Conservation (phyloP, 1,140 invertebrate species). For the Zaprionus ghesquierei region DNA sequence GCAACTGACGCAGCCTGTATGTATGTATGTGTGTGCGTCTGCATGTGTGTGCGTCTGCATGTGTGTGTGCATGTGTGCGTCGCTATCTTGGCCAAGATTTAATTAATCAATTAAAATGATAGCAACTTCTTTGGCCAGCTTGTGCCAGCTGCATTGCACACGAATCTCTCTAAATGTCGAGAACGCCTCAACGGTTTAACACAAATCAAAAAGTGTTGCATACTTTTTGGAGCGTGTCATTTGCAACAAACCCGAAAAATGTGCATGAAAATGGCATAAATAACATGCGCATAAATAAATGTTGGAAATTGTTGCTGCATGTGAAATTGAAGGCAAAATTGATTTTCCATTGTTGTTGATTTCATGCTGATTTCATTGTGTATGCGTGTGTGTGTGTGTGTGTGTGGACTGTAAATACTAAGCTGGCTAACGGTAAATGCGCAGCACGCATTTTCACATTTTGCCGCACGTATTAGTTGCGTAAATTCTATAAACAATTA, state of each 20-base stretch:
- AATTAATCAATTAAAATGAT: conserved; percentile 79
- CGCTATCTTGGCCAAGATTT: conserved; percentile 59
- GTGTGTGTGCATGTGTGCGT: conserved; percentile 19
- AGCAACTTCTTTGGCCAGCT: conserved; percentile 57
- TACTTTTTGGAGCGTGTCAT: conserved; percentile 40
- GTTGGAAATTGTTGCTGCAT: not conserved
- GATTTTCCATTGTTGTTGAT: conserved; percentile 1
- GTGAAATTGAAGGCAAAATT: not conserved
- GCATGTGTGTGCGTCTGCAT: conserved; percentile 5
- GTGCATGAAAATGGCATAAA: not conserved
- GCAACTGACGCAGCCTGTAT: conserved; percentile 24
- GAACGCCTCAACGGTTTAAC: conserved; percentile 70
- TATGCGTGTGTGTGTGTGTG: too few relatives aligned
- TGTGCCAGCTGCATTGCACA: conserved; percentile 39
- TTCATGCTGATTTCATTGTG: conserved; percentile 12
- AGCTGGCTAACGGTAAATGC: not conserved
- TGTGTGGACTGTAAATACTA: too few relatives aligned
- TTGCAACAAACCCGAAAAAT: conserved; percentile 26
- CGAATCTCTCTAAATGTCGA: conserved; percentile 74
- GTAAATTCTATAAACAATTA: conserved; percentile 38
- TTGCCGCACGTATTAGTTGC: not conserved
- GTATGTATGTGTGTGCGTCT: conserved; percentile 14
- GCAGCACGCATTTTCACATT: not conserved
- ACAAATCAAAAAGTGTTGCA: conserved; percentile 25
- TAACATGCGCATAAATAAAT: not conserved